Conservation (phyloP, 1,140 invertebrate genomes). For the Drosophila hydei region DNA sequence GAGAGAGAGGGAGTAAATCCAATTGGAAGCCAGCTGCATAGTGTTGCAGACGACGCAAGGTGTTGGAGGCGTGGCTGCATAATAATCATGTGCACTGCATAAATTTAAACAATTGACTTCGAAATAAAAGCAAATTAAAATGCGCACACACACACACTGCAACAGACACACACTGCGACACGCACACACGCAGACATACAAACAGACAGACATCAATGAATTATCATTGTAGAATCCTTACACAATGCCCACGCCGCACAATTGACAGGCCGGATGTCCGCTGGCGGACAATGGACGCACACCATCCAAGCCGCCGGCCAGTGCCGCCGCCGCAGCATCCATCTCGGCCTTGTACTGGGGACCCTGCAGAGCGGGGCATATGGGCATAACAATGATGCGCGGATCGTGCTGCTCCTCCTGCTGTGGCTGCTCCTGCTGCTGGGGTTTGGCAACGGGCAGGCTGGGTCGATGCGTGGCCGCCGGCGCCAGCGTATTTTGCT, state of each 20-base stretch:
- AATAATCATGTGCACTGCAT: constrained; percentile 51
- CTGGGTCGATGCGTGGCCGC: constrained; percentile 84
- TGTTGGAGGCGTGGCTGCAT: constrained; percentile 51
- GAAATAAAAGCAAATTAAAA: constrained; percentile 78
- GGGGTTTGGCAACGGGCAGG: constrained; percentile 73
- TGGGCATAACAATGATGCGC: constrained; percentile 75
- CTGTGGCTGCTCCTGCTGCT: constrained; percentile 7
- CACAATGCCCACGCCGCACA: constrained; percentile 83
- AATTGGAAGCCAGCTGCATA: neutral
- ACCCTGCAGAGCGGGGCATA: constrained; percentile 74
- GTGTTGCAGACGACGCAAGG: constrained; percentile 41
- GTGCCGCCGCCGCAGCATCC: constrained; percentile 59
- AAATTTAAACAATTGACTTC: constrained; percentile 76
- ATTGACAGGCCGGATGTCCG: constrained; percentile 79
- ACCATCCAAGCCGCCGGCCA: constrained; percentile 49
- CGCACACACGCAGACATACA: constrained; percentile 10
- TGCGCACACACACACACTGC: constrained; percentile 54
- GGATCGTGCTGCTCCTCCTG: constrained; percentile 62
- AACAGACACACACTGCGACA: constrained; percentile 14
- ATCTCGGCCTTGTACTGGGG: constrained; percentile 78
- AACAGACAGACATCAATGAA: constrained; percentile 41
- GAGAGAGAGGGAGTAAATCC: too few species aligned
- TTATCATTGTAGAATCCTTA: constrained; percentile 77
- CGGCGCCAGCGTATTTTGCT: constrained; percentile 73
- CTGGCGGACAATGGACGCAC: constrained; percentile 73